Evolutionary conservation across 1,140 invertebrate genomes (phyloP), one percentile per base, ranked within the genome.

Genomic region (Psix sp.): DNA sequence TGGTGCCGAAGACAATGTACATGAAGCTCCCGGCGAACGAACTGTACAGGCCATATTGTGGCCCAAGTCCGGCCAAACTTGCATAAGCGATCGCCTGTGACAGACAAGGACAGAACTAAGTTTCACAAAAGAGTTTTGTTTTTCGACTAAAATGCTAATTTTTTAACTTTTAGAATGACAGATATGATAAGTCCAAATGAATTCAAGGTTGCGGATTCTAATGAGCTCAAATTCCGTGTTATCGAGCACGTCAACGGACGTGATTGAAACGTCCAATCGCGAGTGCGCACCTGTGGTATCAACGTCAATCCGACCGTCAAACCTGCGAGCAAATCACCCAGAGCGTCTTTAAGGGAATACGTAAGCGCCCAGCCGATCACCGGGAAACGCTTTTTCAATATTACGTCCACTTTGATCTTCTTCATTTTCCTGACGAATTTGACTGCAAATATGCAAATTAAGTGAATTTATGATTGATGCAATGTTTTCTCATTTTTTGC

Each of bases 21-120:
- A 96, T 88, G 74, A 96, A 92, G 72, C 93, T 92, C 1, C 94
- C 94, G 76, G 92, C 91, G 67, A 96, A 93, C 0, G 94, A 92
- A 10, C 94, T 93, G 84, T 96, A 96, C 3, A 97, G 86, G 0
- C 95, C 95, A 88, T 94, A 94, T 91, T 95, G 89, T 16, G 92
- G 90, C 72, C 89, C 89, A 16, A 94, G 86, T 57, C 92, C 91
- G 1, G 93, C 93, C 39, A 95, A 85, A 46, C 91, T 90, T 20
- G 93, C 92, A 80, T 94, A 94, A 1, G 93, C 93, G 56, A 95
- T 91, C 6, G 92, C 92, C 87, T 95, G 92, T n/a, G n/a, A n/a
- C n/a, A n/a, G n/a, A n/a, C n/a, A n/a, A n/a, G n/a, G n/a, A n/a
- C n/a, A n/a, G n/a, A n/a, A n/a, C n/a, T n/a, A n/a, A n/a, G n/a